Conservation (phyloP, 2,888 invertebrate species). For the Leptura quadrifasciata region DNA sequence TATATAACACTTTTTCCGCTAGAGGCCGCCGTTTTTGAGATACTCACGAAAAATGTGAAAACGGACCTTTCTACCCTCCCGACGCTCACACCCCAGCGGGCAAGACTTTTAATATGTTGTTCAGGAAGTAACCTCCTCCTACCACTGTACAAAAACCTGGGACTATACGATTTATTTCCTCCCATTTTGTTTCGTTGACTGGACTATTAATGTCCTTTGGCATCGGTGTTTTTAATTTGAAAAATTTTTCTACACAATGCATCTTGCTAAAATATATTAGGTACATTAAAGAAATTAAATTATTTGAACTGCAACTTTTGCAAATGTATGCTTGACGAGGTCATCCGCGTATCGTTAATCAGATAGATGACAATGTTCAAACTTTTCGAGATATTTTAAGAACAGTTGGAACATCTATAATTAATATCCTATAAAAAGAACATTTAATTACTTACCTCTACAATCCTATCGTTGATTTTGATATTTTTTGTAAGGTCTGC, state of each 20-base stretch:
- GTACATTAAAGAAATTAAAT: not conserved
- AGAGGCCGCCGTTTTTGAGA: too few relatives aligned
- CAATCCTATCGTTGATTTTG: constrained; percentile 96
- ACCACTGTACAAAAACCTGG: too few relatives aligned
- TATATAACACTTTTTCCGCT: too few relatives aligned
- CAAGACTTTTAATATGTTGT: too few relatives aligned
- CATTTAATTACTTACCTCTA: constrained; percentile 78
- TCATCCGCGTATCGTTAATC: not conserved
- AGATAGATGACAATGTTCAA: not conserved
- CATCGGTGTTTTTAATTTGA: not conserved
- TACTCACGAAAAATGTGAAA: too few relatives aligned
- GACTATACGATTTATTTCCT: too few relatives aligned
- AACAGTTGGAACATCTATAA: too few relatives aligned
- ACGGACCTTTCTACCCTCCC: too few relatives aligned
- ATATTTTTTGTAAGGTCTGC: constrained; percentile 95
- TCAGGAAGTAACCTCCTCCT: too few relatives aligned
- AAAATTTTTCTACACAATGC: not conserved
- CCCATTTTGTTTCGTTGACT: too few relatives aligned
- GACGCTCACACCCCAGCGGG: too few relatives aligned
- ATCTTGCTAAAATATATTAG: not conserved
- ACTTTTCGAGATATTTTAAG: not conserved
- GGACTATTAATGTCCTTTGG: too few relatives aligned
- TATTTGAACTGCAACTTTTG: not conserved
- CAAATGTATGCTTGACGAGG: not conserved
- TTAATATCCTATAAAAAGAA: not conserved